A percentile compares a stretch with the other conserved stretches of the same genome.
Evolutionary conservation across 1,140 invertebrate genomes (phyloP).

Genomic region (Colletes latitarsis): DNA sequence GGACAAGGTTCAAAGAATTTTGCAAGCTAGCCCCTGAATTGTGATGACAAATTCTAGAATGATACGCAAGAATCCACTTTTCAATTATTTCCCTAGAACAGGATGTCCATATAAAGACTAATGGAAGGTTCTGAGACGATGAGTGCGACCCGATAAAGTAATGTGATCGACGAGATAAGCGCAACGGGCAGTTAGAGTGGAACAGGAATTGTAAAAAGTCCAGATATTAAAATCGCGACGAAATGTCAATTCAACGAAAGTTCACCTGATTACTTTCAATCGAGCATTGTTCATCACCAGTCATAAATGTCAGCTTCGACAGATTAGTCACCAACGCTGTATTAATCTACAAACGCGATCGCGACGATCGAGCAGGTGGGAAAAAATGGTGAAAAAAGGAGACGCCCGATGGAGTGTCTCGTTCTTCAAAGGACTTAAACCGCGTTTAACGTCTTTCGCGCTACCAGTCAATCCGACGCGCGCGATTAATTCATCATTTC

Average conservation of each 20-base stretch:
- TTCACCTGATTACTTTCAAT: slow-evolving; percentile 18
- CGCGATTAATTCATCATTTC: slow-evolving; percentile 42
- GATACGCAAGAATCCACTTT: too few species aligned
- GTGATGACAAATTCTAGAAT: too few species aligned
- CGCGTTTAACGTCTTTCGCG: neutral
- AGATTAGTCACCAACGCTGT: slow-evolving; percentile 1
- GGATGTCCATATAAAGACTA: neutral
- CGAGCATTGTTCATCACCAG: slow-evolving; percentile 32
- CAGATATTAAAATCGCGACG: slow-evolving; percentile 17
- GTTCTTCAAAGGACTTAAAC: neutral
- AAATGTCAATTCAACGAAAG: slow-evolving; percentile 37
- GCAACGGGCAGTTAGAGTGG: neutral
- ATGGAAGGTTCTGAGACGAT: neutral
- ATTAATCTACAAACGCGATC: neutral
- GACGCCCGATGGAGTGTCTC: neutral
- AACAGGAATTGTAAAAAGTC: neutral
- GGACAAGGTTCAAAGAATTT: too few species aligned
- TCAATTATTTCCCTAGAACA: neutral
- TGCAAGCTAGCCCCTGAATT: too few species aligned
- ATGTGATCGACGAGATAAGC: slow-evolving; percentile 10
- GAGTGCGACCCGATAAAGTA: neutral
- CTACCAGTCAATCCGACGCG: neutral
- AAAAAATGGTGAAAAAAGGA: neutral
- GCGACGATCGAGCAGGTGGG: neutral
- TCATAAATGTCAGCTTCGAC: slow-evolving; percentile 48